Percentiles rank a stretch among this genome's conserved stretches.
These are phyloP conservation scores for Phalacrocorax pelagicus DNA, from an alignment of 2,113 vertebrate genomes.

Conservation along the genomic window DNA sequence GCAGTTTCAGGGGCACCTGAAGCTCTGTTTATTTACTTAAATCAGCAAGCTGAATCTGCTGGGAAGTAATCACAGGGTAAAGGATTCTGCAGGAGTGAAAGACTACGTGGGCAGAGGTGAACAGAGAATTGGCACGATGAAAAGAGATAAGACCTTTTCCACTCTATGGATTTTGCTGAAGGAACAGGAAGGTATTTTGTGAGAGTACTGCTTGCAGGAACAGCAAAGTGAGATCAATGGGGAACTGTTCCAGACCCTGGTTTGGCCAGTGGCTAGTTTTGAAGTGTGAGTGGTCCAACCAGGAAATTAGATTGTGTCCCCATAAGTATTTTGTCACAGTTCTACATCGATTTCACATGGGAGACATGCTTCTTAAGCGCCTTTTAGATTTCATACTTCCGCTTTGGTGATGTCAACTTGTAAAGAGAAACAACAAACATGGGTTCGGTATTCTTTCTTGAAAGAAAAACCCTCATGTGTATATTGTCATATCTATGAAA, in stretches of 20 bases:
- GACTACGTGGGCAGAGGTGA: not conserved
- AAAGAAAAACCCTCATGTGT: not conserved
- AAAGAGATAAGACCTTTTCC: not conserved
- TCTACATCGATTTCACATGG: not conserved
- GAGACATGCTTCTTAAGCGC: not conserved
- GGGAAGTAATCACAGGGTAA: not conserved
- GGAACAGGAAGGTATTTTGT: not conserved
- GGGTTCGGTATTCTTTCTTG: rapidly evolving
- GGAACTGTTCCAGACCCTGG: not conserved
- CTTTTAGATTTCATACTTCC: not conserved
- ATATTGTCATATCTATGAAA: not conserved
- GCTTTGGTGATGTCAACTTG: not conserved
- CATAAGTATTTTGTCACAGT: not conserved
- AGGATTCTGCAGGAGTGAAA: not conserved
- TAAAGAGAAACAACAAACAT: not conserved
- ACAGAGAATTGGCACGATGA: not conserved
- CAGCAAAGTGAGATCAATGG: not conserved
- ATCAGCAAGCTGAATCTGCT: not conserved
- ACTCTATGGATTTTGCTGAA: not conserved
- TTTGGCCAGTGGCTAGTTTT: not conserved
- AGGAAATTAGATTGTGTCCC: not conserved
- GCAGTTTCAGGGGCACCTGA: not conserved
- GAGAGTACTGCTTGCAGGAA: not conserved
- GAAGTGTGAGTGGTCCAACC: not conserved
- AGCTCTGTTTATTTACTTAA: not conserved